A percentile compares a stretch with the other conserved stretches of the same genome.
phyloP scores from a whole-genome alignment of 2,888 invertebrate species.

The Drosophila paranaensis region DNA sequence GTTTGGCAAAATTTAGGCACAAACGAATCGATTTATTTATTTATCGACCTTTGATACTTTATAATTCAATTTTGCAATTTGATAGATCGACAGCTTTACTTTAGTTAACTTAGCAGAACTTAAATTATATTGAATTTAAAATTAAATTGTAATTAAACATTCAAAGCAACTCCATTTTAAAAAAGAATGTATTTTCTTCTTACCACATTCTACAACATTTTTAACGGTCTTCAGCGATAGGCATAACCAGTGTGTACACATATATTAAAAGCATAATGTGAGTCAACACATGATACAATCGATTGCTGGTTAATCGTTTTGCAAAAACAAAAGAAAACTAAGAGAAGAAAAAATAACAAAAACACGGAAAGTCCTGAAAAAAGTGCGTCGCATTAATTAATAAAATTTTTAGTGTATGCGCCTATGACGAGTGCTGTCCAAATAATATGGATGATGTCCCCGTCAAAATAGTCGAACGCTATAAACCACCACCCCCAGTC shows the following conservation, averaged over 20 bases:
- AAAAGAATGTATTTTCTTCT: not conserved
- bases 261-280: not conserved
- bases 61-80: not conserved
- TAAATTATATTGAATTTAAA: too few species aligned
- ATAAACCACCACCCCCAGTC: slow-evolving; percentile 91
- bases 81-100: not conserved
- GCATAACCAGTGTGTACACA: slow-evolving; percentile 34
- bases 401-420: slow-evolving; percentile 62
- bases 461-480: slow-evolving; percentile 95
- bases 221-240: slow-evolving; percentile 13
- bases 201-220: not conserved
- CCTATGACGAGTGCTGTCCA: slow-evolving; percentile 37
- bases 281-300: slow-evolving; percentile 30
- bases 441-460: slow-evolving; percentile 91
- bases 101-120: not conserved
- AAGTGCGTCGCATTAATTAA: slow-evolving; percentile 54
- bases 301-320: slow-evolving; percentile 46
- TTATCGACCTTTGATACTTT: slow-evolving; percentile 13
- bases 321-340: slow-evolving; percentile 69
- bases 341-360: slow-evolving; percentile 51
- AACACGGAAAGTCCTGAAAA: slow-evolving; percentile 25
- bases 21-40: slow-evolving; percentile 3
- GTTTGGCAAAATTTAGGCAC: slow-evolving; percentile 19
- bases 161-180: not conserved
- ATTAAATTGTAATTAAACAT: not conserved